Evolutionary conservation across 2,113 vertebrate species (phyloP), one percentile per base, ranked within the genome.

Genomic region (Lucifuga dentata): DNA sequence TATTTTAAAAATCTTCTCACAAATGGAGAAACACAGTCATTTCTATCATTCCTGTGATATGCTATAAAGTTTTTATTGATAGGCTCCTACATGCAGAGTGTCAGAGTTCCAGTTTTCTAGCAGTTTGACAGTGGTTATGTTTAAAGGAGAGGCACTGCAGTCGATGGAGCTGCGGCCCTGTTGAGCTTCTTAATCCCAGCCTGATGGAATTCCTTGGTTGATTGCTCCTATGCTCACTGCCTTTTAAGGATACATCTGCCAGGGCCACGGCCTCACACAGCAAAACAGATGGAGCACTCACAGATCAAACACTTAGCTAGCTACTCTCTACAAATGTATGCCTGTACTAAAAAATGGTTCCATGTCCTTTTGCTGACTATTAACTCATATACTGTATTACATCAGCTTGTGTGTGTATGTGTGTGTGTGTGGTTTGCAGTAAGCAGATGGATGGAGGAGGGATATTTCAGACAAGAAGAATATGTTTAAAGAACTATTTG

Each of bases 241-340:
- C 93, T 93, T 94, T 92, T 94, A 93, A 91, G 93, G 93, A 80
- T 86, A 88, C 80, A 81, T 91, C 85, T 92, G 85, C 88, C 84
- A 74, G 76, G 80, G 78, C 85, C 50, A 33, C 16, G 58, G 73
- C 77, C 81, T 65, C 74, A 12, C 73, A 53, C 70, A 63, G 80
- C 77, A 78, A 88, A 90, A 84, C 83, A 88, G 80, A 86, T 60
- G 70, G 77, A 84, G 83, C 11, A 57, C 81, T 89, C 81, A 85
- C 92, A 93, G 92, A 93, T 93, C 86, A 90, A 88, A 83, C 87
- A 83, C 85, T 91, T 65, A 64, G 76, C 50, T 16, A 73, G 46
- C 73, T 60, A 36, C 78, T 85, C 24, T 23, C 52, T 70, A 76
- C 50, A 80, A 78, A 90, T 67, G 75, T 60, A 83, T 83, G 65